These are phyloP conservation scores for Salminus brasiliensis DNA, from an alignment of 2,113 vertebrate genomes.

Conservation along the genomic window DNA sequence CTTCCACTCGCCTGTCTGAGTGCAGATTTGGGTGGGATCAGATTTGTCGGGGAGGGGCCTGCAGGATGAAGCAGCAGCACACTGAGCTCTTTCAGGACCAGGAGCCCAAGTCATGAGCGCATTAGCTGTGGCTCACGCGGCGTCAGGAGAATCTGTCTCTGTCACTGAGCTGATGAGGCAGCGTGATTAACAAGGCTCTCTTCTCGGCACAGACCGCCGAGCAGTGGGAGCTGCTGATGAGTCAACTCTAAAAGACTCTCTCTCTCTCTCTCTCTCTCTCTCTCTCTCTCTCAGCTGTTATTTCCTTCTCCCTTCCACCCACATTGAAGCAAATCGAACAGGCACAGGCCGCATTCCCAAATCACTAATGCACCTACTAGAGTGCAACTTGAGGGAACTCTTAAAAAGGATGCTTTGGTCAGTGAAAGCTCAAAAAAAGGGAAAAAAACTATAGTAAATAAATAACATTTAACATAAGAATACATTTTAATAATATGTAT, in stretches of 20 bases:
- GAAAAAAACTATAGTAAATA: no score
- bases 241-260: conserved; percentile 19
- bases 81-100: conserved; percentile 16
- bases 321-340: neutral
- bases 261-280: conserved; percentile 1
- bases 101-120: conserved; percentile 23
- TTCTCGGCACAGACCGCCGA: conserved; percentile 13
- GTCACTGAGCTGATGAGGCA: conserved; percentile 45
- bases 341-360: conserved; percentile 1
- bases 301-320: neutral
- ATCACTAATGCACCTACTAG: conserved; percentile 2
- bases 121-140: neutral
- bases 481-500: no score
- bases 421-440: no score
- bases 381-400: neutral
- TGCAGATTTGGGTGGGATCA: conserved; percentile 8
- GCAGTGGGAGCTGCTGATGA: conserved; percentile 36
- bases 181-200: conserved; percentile 43
- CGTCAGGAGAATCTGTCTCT: conserved; percentile 35
- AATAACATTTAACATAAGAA: no score
- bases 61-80: neutral
- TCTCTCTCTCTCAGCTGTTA: neutral
- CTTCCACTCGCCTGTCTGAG: neutral
- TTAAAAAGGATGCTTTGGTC: neutral
- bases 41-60: neutral